These are phyloP conservation scores for Morpho helenor DNA, from an alignment of 2,888 invertebrate species.

Conservation along the genomic window DNA sequence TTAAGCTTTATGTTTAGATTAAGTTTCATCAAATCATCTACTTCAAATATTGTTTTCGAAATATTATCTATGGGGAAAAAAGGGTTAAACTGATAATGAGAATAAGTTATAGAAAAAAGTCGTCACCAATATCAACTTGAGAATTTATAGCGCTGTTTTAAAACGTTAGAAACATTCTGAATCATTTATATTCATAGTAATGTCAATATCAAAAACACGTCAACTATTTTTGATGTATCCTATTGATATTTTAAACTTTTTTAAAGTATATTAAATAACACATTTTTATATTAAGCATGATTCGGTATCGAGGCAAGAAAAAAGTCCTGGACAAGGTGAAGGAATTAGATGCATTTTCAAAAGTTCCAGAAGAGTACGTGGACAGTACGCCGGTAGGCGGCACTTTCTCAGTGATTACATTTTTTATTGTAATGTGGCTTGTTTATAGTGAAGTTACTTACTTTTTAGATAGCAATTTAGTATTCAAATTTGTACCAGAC, in stretches of 20 bases:
- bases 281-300: constrained; percentile 40
- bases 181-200: background rate
- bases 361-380: constrained; percentile 93
- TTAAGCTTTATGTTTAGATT: too few species aligned
- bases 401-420: constrained; percentile 88
- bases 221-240: constrained; percentile 28
- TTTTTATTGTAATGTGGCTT: constrained; percentile 87
- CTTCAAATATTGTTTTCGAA: too few species aligned
- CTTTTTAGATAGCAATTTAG: constrained; percentile 89
- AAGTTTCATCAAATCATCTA: too few species aligned
- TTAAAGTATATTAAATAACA: background rate
- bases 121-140: too few species aligned
- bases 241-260: background rate
- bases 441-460: constrained; percentile 91
- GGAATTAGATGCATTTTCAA: constrained; percentile 96
- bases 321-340: constrained; percentile 88
- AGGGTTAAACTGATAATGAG: too few species aligned
- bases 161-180: background rate
- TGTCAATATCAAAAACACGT: constrained; percentile 46
- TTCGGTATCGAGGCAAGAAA: constrained; percentile 80
- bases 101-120: too few species aligned
- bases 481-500: constrained; percentile 91
- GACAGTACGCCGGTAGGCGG: constrained; percentile 95
- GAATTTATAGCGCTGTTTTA: too few species aligned
- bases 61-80: too few species aligned